Conservation (phyloP, 2,888 invertebrate genomes). For the Ichneumon xanthorius region DNA sequence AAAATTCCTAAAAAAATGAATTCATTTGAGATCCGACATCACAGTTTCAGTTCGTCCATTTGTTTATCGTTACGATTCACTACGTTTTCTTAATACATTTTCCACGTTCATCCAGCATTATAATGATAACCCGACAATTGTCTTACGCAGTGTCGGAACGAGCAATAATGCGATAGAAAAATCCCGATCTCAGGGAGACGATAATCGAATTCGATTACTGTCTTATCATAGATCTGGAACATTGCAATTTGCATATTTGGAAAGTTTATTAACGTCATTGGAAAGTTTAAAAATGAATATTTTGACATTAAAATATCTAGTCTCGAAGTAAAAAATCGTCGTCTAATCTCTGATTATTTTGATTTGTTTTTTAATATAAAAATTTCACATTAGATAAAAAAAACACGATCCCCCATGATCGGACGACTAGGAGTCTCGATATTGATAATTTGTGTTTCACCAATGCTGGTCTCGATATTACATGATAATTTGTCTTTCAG, state of each 20-base stretch:
- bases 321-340: no score
- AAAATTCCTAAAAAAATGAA: not conserved
- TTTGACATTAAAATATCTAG: not conserved
- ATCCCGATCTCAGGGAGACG: conserved; percentile 76
- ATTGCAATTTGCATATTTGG: not conserved
- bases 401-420: not conserved
- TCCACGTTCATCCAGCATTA: conserved; percentile 71
- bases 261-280: no score
- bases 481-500: conserved; percentile 81
- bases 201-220: conserved; percentile 55
- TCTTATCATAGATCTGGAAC: conserved; percentile 73
- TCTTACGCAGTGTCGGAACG: conserved; percentile 74
- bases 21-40: no score
- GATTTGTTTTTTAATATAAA: no score
- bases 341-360: no score
- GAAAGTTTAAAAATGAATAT: not conserved
- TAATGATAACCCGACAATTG: conserved; percentile 69
- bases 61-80: not conserved
- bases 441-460: conserved; percentile 75
- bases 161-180: conserved; percentile 82
- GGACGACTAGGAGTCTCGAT: no score
- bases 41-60: no score
- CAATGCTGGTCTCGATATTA: not conserved
- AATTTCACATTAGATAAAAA: not conserved
- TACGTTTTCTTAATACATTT: not conserved